phyloP scores from a whole-genome alignment of 2,888 invertebrate genomes.

The Metellina segmentata region DNA sequence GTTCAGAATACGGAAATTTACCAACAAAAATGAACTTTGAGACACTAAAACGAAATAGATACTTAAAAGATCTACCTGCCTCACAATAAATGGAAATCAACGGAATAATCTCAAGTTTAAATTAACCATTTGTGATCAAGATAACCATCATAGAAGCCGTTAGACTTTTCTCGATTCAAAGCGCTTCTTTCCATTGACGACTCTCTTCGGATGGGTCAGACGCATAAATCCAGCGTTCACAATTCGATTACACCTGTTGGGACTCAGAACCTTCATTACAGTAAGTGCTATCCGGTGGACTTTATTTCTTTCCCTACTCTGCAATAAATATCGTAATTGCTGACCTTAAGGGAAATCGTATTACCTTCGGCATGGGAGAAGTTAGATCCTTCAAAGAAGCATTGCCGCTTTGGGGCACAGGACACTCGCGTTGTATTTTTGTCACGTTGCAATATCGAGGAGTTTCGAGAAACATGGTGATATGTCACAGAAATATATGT shows the following conservation, averaged over 20 bases:
- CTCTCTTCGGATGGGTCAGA: not conserved
- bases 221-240: constrained; percentile 2
- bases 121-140: not conserved
- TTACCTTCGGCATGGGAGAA: not conserved
- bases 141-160: not conserved
- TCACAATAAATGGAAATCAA: no score
- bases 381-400: not conserved
- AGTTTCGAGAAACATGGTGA: no score
- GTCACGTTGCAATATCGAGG: no score
- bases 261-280: not conserved
- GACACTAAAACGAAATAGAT: no score
- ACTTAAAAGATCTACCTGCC: no score
- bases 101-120: not conserved
- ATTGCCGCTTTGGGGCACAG: no score
- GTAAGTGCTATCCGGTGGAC: not conserved
- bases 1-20: no score
- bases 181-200: not conserved
- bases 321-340: not conserved
- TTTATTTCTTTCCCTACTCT: constrained; percentile 2
- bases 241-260: not conserved
- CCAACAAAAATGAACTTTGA: no score
- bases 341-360: not conserved
- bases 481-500: no score
- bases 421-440: no score
- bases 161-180: not conserved